These are phyloP conservation scores for Pungitius pungitius DNA, from an alignment of 2,113 vertebrate species.

Conservation along the genomic window DNA sequence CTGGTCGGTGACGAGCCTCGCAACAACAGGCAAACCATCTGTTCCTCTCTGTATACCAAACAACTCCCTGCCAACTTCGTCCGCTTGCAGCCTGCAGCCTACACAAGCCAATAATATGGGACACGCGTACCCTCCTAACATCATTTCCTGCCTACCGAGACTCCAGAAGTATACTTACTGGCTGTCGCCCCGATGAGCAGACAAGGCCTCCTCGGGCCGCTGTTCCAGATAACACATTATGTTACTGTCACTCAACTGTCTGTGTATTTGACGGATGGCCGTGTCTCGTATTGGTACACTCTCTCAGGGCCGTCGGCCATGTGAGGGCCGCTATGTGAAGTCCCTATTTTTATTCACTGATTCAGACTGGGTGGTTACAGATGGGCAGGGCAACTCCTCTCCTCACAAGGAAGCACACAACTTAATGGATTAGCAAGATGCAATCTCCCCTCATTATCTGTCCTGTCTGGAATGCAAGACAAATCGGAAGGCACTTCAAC, in stretches of 20 bases:
- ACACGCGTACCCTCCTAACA: constrained; percentile 16
- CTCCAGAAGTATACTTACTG: constrained; percentile 41
- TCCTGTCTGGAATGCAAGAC: constrained; percentile 3
- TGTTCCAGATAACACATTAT: constrained; percentile 25
- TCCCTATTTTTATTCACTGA: constrained; percentile 68
- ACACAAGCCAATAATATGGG: constrained; percentile 41
- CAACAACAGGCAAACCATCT: constrained; percentile 67
- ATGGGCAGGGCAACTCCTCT: constrained; percentile 9
- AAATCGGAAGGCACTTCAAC: neutral
- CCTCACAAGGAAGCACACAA: constrained; percentile 17
- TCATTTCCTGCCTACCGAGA: constrained; percentile 28
- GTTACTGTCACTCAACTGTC: constrained; percentile 46
- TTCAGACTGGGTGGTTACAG: constrained; percentile 41
- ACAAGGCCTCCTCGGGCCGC: constrained; percentile 29
- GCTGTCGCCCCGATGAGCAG: constrained; percentile 47
- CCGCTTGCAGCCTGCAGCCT: constrained; percentile 49
- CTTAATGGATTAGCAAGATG: constrained; percentile 43
- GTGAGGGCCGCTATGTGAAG: constrained; percentile 38
- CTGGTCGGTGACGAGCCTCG: constrained; percentile 31
- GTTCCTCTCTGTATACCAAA: constrained; percentile 55
- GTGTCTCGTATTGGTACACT: constrained; percentile 38
- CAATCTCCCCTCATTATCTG: constrained; percentile 7
- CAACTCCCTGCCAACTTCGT: constrained; percentile 40
- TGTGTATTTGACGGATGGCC: constrained; percentile 30
- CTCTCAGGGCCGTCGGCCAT: constrained; percentile 30